Evolutionary conservation across 2,797 vertebrate genomes (phyloP), one percentile per base, ranked within the genome.

Genomic region (Schizothorax lantsangensis): DNA sequence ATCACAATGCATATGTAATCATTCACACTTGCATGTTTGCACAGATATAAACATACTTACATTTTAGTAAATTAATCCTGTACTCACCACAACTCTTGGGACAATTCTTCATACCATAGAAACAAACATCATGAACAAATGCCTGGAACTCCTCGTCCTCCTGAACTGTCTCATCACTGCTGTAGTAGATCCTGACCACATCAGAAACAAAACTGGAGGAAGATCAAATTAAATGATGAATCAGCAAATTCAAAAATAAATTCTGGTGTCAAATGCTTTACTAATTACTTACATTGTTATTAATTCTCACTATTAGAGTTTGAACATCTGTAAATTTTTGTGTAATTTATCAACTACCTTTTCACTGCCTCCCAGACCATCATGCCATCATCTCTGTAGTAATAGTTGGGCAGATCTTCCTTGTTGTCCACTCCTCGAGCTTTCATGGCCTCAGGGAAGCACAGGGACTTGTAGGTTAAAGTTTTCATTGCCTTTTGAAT

Each of bases 351-450:
- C 0, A 77, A 6, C 5, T 84, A 98, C 98, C 92, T 96, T 91
- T 88, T 95, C 88, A 96, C 95, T 52, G 96, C 96, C 26, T 98
- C 96, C 98, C 98, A 99, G 81, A 99, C 96, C 85, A 87, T 94
- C 88, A 95, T 91, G 74, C 97, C 98, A 0, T 99, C 98, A 1
- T 99, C 97, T 73, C 98, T 95, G 93, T 96, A 99, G 93, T 95
- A 98, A 92, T 99, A 99, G 88, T 97, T 96, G 2, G 98, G 98
- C 47, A 99, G 93, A 6, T 98, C 96, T 59, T 98, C 94, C 1
- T 90, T 90, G 87, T 81, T 95, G 49, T 98, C 97, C 96, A 99
- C 91, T 1, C 94, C 95, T 8, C 96, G 95, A 86, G 94, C 88
- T 90, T 96, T 97, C 75, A 99, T 97, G 75, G 91, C 91, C 59